These are phyloP conservation scores for Tipula confusa DNA, from an alignment of 2,888 invertebrate genomes.

Conservation along the genomic window DNA sequence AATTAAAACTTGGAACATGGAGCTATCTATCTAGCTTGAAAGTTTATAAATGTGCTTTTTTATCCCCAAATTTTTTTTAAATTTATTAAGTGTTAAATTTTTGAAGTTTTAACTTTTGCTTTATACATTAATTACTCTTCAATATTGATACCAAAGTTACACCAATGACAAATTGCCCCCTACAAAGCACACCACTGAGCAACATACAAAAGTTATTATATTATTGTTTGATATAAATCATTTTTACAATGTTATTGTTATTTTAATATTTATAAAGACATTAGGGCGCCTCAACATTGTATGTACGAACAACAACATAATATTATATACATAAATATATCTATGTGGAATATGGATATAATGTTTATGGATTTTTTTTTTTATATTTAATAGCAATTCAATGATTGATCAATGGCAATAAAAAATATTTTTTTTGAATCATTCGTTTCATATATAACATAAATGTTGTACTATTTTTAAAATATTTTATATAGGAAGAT, in stretches of 20 bases:
- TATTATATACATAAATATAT: neutral
- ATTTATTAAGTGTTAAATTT: no score
- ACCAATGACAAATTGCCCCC: no score
- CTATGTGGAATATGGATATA: neutral
- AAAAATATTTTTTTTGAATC: neutral
- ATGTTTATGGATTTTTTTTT: neutral
- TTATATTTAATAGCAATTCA: neutral
- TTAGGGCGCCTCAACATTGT: neutral
- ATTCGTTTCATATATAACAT: neutral
- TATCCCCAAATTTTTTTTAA: no score
- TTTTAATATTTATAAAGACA: conserved; percentile 14
- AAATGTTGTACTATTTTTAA: neutral
- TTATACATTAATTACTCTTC: no score
- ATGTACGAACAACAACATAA: neutral
- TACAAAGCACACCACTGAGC: no score
- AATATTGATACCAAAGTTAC: no score
- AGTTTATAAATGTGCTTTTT: no score
- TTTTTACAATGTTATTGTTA: neutral
- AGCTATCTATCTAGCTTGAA: no score
- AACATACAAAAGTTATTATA: no score
- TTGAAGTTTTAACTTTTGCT: no score
- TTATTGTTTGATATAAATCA: neutral
- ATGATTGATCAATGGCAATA: conserved; percentile 20
- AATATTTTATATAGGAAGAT: neutral
- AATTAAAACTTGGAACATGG: no score